Conservation (phyloP, 92 coral and sea anemone genomes). For the Plumapathes pennacea region DNA sequence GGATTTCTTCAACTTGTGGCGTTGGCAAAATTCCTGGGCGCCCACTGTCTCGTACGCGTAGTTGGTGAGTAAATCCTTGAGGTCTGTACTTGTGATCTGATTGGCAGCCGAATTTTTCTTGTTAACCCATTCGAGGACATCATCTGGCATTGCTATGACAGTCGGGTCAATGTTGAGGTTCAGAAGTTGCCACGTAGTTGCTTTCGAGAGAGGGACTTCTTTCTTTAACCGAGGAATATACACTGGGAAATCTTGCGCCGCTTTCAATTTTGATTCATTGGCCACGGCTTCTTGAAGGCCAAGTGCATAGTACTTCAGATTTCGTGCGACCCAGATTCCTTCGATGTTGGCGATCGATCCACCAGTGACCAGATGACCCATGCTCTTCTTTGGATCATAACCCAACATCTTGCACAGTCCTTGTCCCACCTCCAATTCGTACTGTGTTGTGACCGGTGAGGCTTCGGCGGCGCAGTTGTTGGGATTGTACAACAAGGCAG, state of each 20-base stretch:
- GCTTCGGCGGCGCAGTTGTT: conserved; percentile 76
- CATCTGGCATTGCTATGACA: conserved; percentile 53
- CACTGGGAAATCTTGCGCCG: no score
- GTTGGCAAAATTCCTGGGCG: conserved; percentile 41
- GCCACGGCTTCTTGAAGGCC: conserved; percentile 75
- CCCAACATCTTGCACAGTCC: conserved; percentile 90
- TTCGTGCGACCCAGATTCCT: conserved; percentile 89
- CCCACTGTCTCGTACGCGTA: conserved; percentile 69
- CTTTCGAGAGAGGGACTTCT: conserved; percentile 37
- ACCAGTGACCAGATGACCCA: conserved; percentile 73
- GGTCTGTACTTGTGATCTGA: conserved; percentile 13
- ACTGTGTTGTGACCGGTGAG: conserved; percentile 62
- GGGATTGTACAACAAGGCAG: conserved; percentile 78
- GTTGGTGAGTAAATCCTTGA: conserved; percentile 14
- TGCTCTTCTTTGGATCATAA: conserved; percentile 44
- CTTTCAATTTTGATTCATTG: conserved; percentile 19
- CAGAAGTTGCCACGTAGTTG: conserved; percentile 76
- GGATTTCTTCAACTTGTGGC: conserved; percentile 44
- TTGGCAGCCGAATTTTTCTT: not conserved
- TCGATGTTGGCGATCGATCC: conserved; percentile 92
- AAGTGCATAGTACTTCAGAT: conserved; percentile 75
- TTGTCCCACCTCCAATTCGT: conserved; percentile 65
- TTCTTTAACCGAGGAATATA: no score
- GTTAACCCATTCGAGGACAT: not conserved
- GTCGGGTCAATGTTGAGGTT: conserved; percentile 71